phyloP scores from a whole-genome alignment of 2,888 invertebrate species.

The Folsomia manolachei region DNA sequence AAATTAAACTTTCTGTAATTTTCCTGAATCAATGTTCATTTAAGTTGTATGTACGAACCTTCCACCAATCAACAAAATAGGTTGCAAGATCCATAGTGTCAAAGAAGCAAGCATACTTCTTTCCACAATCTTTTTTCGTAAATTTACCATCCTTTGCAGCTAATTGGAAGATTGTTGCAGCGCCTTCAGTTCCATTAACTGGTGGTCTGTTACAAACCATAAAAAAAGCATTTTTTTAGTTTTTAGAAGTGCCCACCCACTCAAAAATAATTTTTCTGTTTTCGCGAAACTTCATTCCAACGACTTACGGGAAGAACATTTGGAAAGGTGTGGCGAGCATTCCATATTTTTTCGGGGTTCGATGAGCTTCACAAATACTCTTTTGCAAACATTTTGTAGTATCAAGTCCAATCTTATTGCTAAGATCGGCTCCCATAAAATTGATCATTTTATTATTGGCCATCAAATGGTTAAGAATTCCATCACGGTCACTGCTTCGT shows the following conservation, averaged over 20 bases:
- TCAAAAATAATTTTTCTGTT: constrained; percentile 20
- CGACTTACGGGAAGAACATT: constrained; percentile 51
- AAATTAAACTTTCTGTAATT: no score
- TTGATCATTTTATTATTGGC: constrained; percentile 48
- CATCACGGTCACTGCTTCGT: constrained; percentile 38
- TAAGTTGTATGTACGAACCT: no score
- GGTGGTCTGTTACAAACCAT: constrained; percentile 35
- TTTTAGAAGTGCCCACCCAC: no score
- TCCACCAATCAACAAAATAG: constrained; percentile 46
- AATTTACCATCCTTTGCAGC: constrained; percentile 49
- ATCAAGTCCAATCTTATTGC: constrained; percentile 49
- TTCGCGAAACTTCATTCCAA: background rate
- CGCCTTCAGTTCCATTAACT: constrained; percentile 42
- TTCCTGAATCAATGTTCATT: no score
- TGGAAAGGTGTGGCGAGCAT: constrained; percentile 47
- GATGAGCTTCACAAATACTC: constrained; percentile 49
- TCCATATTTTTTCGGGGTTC: constrained; percentile 47
- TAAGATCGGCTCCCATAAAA: constrained; percentile 49
- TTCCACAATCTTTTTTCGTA: constrained; percentile 42
- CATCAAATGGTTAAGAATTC: constrained; percentile 46
- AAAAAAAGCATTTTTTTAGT: constrained; percentile 8
- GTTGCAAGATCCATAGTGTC: constrained; percentile 43
- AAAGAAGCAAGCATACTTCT: constrained; percentile 47
- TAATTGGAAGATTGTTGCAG: constrained; percentile 44
- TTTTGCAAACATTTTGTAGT: constrained; percentile 48